phyloP scores from a whole-genome alignment of 2,113 vertebrate genomes.

The Ceyx melanurus region DNA sequence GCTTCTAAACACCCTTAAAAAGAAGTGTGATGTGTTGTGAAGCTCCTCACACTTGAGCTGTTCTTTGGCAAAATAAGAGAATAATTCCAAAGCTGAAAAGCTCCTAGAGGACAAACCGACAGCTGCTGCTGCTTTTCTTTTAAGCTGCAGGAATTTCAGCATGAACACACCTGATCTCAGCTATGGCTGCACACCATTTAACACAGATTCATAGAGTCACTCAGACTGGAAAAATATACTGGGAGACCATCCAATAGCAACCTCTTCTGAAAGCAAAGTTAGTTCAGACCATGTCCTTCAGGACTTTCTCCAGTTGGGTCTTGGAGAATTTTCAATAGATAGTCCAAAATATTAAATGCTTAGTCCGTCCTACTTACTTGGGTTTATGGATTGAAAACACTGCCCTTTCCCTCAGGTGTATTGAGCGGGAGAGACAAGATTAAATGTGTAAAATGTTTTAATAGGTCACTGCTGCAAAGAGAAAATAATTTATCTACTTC shows the following conservation, averaged over 20 bases:
- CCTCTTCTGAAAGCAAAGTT: background rate
- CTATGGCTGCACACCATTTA: background rate
- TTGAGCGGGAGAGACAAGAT: background rate
- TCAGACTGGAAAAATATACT: background rate
- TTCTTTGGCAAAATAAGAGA: background rate
- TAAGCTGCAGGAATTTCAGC: background rate
- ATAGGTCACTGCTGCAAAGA: background rate
- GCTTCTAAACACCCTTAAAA: background rate
- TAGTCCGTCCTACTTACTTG: background rate
- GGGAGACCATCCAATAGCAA: background rate
- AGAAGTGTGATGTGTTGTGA: background rate
- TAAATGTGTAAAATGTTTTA: background rate
- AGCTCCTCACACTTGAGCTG: background rate
- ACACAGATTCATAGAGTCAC: background rate
- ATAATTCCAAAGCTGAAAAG: background rate
- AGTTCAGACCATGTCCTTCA: background rate
- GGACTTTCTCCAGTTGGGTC: background rate
- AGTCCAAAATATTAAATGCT: background rate
- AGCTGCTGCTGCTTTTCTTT: background rate
- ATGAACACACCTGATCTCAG: background rate
- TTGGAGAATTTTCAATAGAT: background rate
- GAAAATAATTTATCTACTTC: background rate
- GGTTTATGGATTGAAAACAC: background rate
- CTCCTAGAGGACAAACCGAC: background rate
- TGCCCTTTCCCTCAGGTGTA: background rate